Evolutionary conservation across 1,140 invertebrate genomes (phyloP), one percentile per base, ranked within the genome.

Genomic region (Formica selysi): DNA sequence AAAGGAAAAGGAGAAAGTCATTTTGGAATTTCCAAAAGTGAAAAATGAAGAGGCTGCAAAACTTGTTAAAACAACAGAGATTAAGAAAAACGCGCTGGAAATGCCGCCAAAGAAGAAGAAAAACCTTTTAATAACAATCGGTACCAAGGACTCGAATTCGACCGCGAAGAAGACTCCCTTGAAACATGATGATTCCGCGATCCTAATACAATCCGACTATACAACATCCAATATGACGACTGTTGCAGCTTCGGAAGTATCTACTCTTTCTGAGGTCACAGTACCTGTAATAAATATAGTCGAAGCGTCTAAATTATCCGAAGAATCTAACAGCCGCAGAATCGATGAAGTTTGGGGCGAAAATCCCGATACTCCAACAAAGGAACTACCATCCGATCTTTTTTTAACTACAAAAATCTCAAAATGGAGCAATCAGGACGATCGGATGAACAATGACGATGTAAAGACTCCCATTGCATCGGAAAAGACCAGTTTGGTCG

Each of bases 361-460:
- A 13, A 89, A 91, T 29, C 88, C 92, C 0, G 59, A 67, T 8
- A 94, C 94, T 11, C 93, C 92, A 0, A 93, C 91, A 6, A 94
- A 94, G 51, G 92, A 93, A 11, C 70, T 83, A 19, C 8, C 76
- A 0, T 79, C 85, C 0, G 26, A 61, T 10, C 26, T 5, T 2
- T 86, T 83, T 0, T 29, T 26, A 0, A 38, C 87, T 0, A 81
- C 89, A 0, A 94, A 89, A 13, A 93, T 95, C 7, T 90, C 92
- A 13, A 95, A 95, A n/a, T 95, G 95, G 94, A 84, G 76, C n/a
- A 93, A 94, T 11, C 92, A 88, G 3, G 88, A 91, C 8, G 93
- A 95, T 68, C 67, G 95, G 3, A 91, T 93, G 0, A 91, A 91
- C 44, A 48, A 91, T 0, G 87, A 92, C 8, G 88, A 93, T 3